phyloP scores from a whole-genome alignment of 2,888 invertebrate genomes.

The Euplagia quadripunctaria region DNA sequence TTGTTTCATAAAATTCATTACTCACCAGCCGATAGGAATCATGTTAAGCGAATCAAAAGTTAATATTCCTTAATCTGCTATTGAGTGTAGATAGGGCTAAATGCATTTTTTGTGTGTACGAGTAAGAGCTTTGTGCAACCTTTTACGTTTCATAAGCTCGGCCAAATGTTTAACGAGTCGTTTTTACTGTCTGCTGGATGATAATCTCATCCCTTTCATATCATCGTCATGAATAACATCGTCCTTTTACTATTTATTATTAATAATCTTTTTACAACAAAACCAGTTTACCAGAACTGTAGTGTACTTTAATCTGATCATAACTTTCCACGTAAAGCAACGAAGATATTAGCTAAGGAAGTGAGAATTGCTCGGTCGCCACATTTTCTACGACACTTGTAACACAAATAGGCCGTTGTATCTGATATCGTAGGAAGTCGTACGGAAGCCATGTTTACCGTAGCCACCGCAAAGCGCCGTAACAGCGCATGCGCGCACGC shows the following conservation, averaged over 20 bases:
- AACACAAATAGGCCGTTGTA: conserved; percentile 49
- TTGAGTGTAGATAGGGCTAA: neutral
- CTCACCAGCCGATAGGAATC: neutral
- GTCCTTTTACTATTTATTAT: neutral
- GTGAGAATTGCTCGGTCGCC: conserved; percentile 15
- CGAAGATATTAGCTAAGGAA: conserved; percentile 10
- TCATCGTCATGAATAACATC: neutral
- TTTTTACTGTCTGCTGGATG: neutral
- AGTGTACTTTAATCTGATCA: conserved; percentile 9
- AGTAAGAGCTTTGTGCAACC: neutral
- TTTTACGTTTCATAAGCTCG: neutral
- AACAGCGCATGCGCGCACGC: conserved; percentile 63
- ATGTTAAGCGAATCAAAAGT: neutral
- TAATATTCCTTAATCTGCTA: neutral
- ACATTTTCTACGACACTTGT: conserved; percentile 41
- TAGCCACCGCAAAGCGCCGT: conserved; percentile 75
- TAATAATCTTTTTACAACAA: neutral
- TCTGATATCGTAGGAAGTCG: conserved; percentile 74
- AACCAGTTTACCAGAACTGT: neutral
- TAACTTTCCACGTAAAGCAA: conserved; percentile 9
- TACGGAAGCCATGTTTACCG: conserved; percentile 82
- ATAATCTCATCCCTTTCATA: neutral
- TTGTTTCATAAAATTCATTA: neutral
- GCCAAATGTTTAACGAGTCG: neutral
- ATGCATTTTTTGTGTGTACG: neutral